Conservation (phyloP, 1,140 invertebrate species). For the Drosophila kurseongensis region DNA sequence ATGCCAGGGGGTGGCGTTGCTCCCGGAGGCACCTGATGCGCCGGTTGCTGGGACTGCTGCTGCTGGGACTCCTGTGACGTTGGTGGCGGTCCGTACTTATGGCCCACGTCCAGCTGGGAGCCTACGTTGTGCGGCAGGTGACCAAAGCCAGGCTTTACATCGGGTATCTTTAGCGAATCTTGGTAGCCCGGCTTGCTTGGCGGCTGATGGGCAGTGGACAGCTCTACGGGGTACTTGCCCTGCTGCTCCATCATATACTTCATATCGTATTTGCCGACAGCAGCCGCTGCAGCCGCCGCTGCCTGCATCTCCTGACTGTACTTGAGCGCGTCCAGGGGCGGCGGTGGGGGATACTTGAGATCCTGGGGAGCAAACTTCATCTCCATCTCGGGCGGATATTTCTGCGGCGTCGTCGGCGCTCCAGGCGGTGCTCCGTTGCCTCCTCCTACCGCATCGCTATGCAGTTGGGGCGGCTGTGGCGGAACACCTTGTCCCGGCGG, state of each 20-base stretch:
- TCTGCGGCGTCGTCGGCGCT: slow-evolving; percentile 57
- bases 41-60: slow-evolving; percentile 39
- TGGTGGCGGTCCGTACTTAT: slow-evolving; percentile 55
- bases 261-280: slow-evolving; percentile 81
- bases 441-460: slow-evolving; percentile 57
- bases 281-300: slow-evolving; percentile 60
- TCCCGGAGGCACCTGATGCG: slow-evolving; percentile 69
- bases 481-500: slow-evolving; percentile 49
- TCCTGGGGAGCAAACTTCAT: slow-evolving; percentile 79
- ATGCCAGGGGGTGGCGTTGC: slow-evolving; percentile 73
- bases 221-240: slow-evolving; percentile 71
- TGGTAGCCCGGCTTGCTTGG: slow-evolving; percentile 61
- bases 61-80: slow-evolving; percentile 41
- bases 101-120: slow-evolving; percentile 38
- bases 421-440: slow-evolving; percentile 13
- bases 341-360: slow-evolving; percentile 77
- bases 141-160: slow-evolving; percentile 72
- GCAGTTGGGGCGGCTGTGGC: slow-evolving; percentile 71
- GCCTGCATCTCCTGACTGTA: slow-evolving; percentile 84
- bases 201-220: slow-evolving; percentile 42
- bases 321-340: slow-evolving; percentile 73
- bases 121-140: slow-evolving; percentile 67
- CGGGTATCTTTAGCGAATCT: slow-evolving; percentile 76
- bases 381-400: slow-evolving; percentile 79
- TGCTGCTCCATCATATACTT: slow-evolving; percentile 82